Percentiles rank a stretch among this genome's conserved stretches.
phyloP scores from a whole-genome alignment of 2,888 invertebrate species.

The Mesopsocus fuscifrons region DNA sequence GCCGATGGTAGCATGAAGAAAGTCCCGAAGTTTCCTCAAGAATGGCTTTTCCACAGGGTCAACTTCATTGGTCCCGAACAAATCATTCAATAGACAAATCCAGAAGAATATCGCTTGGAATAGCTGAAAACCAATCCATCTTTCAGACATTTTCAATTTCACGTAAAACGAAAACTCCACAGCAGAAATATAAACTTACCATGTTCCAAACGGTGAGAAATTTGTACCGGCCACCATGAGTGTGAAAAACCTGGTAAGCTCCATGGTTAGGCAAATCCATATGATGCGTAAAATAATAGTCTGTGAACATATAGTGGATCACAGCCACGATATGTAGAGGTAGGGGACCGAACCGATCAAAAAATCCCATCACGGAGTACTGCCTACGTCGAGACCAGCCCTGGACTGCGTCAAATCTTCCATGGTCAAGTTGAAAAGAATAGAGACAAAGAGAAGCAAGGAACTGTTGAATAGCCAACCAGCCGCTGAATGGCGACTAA shows the following conservation, averaged over 20 bases:
- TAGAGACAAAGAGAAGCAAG: no score
- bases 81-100: not conserved
- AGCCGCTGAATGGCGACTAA: no score
- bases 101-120: not conserved
- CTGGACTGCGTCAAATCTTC: no score
- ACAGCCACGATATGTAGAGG: no score
- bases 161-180: no score
- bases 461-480: no score
- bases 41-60: not conserved
- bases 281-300: not conserved
- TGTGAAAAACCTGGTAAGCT: not conserved
- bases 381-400: no score
- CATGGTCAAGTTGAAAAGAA: no score
- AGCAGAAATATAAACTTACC: no score
- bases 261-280: not conserved
- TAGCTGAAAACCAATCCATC: not conserved
- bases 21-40: not conserved
- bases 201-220: constrained; percentile 38
- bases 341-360: no score
- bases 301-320: not conserved
- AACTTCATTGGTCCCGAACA: not conserved
- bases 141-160: no score
- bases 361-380: no score
- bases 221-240: constrained; percentile 63
- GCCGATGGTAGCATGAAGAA: not conserved